phyloP scores from a whole-genome alignment of 2,888 invertebrate genomes.

The Pyrocoelia pectoralis region DNA sequence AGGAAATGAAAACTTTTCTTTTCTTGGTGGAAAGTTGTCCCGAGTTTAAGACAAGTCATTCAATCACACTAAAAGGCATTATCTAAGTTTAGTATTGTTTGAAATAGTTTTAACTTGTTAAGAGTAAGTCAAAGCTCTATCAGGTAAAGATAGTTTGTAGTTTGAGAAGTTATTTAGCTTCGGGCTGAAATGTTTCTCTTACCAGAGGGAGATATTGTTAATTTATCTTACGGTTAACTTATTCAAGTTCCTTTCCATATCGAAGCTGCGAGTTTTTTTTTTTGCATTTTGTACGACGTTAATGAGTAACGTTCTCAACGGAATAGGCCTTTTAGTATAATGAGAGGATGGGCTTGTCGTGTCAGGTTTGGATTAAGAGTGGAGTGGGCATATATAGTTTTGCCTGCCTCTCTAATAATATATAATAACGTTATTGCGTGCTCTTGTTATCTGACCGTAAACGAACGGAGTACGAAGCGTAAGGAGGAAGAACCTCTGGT shows the following conservation, averaged over 20 bases:
- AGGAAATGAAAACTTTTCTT: too few species aligned
- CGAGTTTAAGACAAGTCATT: not conserved
- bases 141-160: constrained; percentile 8
- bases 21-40: not conserved
- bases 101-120: not conserved
- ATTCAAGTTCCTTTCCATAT: not conserved
- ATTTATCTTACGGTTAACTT: not conserved
- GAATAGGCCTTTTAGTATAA: constrained; percentile 54
- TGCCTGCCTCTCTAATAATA: constrained; percentile 48
- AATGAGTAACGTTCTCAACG: constrained; percentile 49
- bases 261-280: too few species aligned
- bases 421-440: constrained; percentile 11
- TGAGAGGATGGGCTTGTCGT: constrained; percentile 45
- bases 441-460: constrained; percentile 26
- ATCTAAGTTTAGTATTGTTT: not conserved
- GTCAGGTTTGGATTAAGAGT: constrained; percentile 32
- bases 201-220: not conserved
- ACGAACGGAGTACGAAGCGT: not conserved
- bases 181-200: not conserved
- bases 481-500: not conserved
- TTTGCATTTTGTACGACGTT: constrained; percentile 19
- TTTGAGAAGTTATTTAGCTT: not conserved
- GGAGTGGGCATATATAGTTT: constrained; percentile 42
- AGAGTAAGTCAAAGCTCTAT: not conserved
- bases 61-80: constrained; percentile 5